These are phyloP conservation scores for Enchytraeus crypticus DNA, from an alignment of 2,888 invertebrate genomes.

Conservation along the genomic window DNA sequence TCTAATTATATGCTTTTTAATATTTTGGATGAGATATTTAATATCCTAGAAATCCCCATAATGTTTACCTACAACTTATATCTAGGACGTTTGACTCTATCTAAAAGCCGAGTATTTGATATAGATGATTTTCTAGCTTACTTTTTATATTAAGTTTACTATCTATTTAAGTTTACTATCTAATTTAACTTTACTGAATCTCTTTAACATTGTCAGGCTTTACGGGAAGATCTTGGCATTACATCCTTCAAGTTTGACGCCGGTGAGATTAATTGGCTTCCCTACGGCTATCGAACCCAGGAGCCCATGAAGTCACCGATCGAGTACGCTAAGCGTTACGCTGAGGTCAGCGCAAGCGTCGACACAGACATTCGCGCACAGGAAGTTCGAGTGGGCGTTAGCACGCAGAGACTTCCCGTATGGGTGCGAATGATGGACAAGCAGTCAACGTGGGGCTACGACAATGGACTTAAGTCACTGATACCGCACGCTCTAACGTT, in stretches of 20 bases:
- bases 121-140: too few species aligned
- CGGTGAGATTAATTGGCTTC: constrained; percentile 46
- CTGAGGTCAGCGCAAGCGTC: constrained; percentile 20
- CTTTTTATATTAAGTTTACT: too few species aligned
- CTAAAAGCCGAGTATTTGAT: constrained; percentile 47
- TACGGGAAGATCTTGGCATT: constrained; percentile 59
- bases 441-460: constrained; percentile 69
- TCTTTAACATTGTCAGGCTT: too few species aligned
- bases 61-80: too few species aligned
- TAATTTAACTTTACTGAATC: too few species aligned
- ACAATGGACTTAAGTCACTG: constrained; percentile 66
- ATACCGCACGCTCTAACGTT: constrained; percentile 66
- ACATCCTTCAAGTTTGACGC: constrained; percentile 82
- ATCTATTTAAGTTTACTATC: too few species aligned
- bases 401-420: constrained; percentile 72
- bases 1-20: too few species aligned
- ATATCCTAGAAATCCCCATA: too few species aligned
- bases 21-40: too few species aligned
- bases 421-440: constrained; percentile 70
- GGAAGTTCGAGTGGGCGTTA: constrained; percentile 75
- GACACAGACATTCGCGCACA: constrained; percentile 53
- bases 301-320: constrained; percentile 27
- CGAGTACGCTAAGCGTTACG: constrained; percentile 30
- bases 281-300: constrained; percentile 26
- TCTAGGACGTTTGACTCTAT: too few species aligned